These are phyloP conservation scores for Drosophila austrosaltans DNA, from an alignment of 2,888 invertebrate species.

Conservation along the genomic window DNA sequence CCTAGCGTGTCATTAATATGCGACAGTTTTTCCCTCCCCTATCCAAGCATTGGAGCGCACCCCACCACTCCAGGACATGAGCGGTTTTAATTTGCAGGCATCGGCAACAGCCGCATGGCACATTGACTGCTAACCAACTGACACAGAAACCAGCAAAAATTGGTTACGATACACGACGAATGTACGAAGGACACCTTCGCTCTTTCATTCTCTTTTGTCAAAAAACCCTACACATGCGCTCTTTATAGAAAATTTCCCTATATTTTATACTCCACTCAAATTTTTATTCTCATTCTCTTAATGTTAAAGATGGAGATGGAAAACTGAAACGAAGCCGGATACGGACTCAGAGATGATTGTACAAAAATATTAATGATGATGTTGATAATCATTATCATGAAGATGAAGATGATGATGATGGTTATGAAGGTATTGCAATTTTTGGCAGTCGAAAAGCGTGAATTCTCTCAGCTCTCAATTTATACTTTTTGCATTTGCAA, in stretches of 20 bases:
- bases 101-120: constrained; percentile 49
- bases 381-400: background rate
- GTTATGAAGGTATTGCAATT: constrained; percentile 37
- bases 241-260: constrained; percentile 51
- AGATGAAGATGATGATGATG: background rate
- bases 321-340: background rate
- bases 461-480: constrained; percentile 25
- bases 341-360: background rate
- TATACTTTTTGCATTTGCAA: constrained; percentile 20
- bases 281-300: constrained; percentile 5
- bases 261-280: constrained; percentile 55
- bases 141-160: constrained; percentile 66
- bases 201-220: constrained; percentile 5
- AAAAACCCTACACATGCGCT: background rate
- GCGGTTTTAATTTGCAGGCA: constrained; percentile 46
- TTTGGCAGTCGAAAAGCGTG: constrained; percentile 29
- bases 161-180: constrained; percentile 29
- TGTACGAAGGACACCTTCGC: constrained; percentile 18
- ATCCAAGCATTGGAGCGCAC: background rate
- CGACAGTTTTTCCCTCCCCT: constrained; percentile 51
- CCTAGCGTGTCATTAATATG: constrained; percentile 79
- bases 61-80: constrained; percentile 15
- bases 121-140: constrained; percentile 74
- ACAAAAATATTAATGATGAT: background rate
- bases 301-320: background rate